Conservation (phyloP, 1,140 invertebrate genomes). For the Papilio aristodemus region DNA sequence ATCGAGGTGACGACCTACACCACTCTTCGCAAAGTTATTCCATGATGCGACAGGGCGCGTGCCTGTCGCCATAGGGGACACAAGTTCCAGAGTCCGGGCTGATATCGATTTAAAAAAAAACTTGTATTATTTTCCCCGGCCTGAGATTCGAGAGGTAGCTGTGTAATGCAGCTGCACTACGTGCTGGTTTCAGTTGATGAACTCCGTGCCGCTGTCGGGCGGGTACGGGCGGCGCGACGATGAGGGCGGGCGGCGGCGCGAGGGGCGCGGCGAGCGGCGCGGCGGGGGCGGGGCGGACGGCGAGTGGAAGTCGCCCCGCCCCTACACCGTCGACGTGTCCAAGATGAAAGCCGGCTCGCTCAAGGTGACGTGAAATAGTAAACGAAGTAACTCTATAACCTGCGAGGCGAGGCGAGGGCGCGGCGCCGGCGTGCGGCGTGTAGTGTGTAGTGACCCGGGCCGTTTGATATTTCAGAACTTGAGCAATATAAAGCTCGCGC, state of each 20-base stretch:
- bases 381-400: no score
- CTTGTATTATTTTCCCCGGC: no score
- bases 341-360: slow-evolving; percentile 63
- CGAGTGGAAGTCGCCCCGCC: slow-evolving; percentile 57
- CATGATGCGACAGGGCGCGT: no score
- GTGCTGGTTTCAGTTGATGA: slow-evolving; percentile 62
- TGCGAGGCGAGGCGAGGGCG: no score
- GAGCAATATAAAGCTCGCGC: slow-evolving; percentile 64
- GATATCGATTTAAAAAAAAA: no score
- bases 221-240: slow-evolving; percentile 56
- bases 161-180: no score
- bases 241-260: slow-evolving; percentile 49
- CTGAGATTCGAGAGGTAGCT: no score
- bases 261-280: slow-evolving; percentile 45
- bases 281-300: slow-evolving; percentile 53
- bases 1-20: slow-evolving; percentile 59
- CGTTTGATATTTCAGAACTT: slow-evolving; percentile 61
- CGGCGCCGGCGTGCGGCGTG: no score
- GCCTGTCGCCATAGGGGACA: no score
- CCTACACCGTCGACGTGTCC: slow-evolving; percentile 60
- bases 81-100: no score
- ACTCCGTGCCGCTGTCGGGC: slow-evolving; percentile 52
- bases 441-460: no score
- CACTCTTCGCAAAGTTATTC: slow-evolving; percentile 17
- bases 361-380: no score